Conservation (phyloP, 1,140 invertebrate genomes). For the Ephestia elutella region DNA sequence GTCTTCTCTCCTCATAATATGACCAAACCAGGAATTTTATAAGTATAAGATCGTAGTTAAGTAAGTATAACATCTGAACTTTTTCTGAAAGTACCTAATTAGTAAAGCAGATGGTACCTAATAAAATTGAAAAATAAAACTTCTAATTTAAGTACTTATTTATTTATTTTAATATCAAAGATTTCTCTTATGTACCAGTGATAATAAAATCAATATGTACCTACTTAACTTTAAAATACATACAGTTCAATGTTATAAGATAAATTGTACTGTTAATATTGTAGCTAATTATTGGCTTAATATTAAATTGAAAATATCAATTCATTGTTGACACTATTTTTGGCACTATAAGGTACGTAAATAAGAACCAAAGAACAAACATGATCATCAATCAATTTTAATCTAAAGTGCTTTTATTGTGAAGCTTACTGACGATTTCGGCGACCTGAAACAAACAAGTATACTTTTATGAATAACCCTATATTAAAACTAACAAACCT, state of each 20-base stretch:
- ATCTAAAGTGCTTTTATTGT: conserved; percentile 30
- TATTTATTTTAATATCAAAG: conserved; percentile 61
- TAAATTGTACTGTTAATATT: conserved; percentile 45
- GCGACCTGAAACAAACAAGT: conserved; percentile 49
- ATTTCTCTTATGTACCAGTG: conserved; percentile 43
- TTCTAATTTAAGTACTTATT: conserved; percentile 47
- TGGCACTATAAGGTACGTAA: conserved; percentile 61
- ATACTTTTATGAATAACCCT: too few relatives aligned
- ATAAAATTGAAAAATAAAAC: conserved; percentile 11
- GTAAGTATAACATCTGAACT: too few relatives aligned
- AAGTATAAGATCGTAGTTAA: too few relatives aligned
- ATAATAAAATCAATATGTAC: conserved; percentile 45
- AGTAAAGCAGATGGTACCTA: too few relatives aligned
- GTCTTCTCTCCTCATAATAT: too few relatives aligned
- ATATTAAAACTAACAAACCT: too few relatives aligned
- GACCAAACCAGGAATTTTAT: too few relatives aligned
- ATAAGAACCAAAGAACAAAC: conserved; percentile 49
- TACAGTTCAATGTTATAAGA: conserved; percentile 38
- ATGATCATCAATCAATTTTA: conserved; percentile 37
- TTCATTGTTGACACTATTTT: conserved; percentile 41
- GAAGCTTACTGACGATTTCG: conserved; percentile 61
- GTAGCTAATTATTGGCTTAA: conserved; percentile 36
- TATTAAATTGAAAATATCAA: conserved; percentile 34
- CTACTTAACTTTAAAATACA: conserved; percentile 34
- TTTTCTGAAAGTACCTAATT: too few relatives aligned